Evolutionary conservation across 2,113 vertebrate species (phyloP), one percentile per base, ranked within the genome.

Genomic region (Oenanthe oenanthe): DNA sequence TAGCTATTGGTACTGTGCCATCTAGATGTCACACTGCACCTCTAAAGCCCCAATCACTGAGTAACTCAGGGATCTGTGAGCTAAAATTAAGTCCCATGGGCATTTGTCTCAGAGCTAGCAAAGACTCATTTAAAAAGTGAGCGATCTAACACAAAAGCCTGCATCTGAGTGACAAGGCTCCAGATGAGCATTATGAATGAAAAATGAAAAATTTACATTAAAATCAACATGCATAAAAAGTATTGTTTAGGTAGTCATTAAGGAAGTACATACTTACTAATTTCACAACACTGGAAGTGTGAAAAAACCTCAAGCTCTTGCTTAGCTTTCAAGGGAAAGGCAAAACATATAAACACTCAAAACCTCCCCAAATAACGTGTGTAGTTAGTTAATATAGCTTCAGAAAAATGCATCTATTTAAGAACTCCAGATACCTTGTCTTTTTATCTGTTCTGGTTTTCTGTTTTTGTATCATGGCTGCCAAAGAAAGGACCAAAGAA

Each of bases 81-180:
- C 48, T 77, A 32, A 47, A 89, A 48, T 25, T 1, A 19, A 40
- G 26, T 48, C 29, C 32, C 4, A 1, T 0, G 18, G 31, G 53
- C 51, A 71, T 21, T 43, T 48, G 47, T 29, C 17, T 47, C 0
- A 0, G 24, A 24, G 51, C 24, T 48, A 53, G 20, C 0, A 1
- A 3, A 75, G 26, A 40, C 6, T 70, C 40, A 51, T 29, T 70
- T 50, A 45, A 80, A 51, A 93, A 80, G 17, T 8, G 15, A 73
- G 6, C 3, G 32, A 73, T 58, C 47, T 75, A 48, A 75, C 18
- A 71, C 18, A 66, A n/a, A 72, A 73, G 13, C 11, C 62, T 74
- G 32, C 40, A 54, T 63, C 63, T 75, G 63, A 83, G 43, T 1
- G 0, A n/a, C 21, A 47, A 54, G 24, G 34, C 19, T 96, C 51